phyloP scores from a whole-genome alignment of 2,113 vertebrate species.

The Protomyctophum bolini region DNA sequence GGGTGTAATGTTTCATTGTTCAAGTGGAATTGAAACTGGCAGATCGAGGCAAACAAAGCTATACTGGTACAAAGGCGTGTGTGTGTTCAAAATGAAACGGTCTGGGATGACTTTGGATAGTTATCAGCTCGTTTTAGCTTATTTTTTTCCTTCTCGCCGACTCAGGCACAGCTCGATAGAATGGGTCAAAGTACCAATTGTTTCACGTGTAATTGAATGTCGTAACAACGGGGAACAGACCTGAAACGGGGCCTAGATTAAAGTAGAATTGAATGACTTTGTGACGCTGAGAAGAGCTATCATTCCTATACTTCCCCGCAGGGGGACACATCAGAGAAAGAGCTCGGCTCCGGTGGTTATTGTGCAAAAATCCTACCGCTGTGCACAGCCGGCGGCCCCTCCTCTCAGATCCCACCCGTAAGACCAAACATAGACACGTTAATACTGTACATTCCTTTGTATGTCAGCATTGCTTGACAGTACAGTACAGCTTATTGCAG shows the following conservation, averaged over 20 bases:
- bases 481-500: conserved; percentile 2
- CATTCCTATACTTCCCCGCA: conserved; percentile 5
- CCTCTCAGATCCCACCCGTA: background rate
- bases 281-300: conserved; percentile 24
- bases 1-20: background rate
- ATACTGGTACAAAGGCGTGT: background rate
- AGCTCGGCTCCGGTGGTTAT: conserved; percentile 14
- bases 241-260: background rate
- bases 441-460: background rate
- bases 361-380: conserved; percentile 13
- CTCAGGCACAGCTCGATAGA: conserved; percentile 6
- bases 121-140: background rate
- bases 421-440: background rate
- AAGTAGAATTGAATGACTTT: conserved; percentile 22
- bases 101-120: background rate
- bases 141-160: conserved; percentile 1
- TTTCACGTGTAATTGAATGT: conserved; percentile 28
- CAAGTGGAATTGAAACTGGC: background rate
- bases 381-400: background rate
- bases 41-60: background rate
- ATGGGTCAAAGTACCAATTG: conserved; percentile 8
- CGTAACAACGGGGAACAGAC: background rate
- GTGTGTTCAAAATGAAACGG: background rate
- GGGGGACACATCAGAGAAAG: conserved; percentile 35
- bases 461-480: background rate